A percentile compares a stretch with the other conserved stretches of the same genome.
Conservation (phyloP, 1,140 invertebrate species). For the Drosophila nebulosa region DNA sequence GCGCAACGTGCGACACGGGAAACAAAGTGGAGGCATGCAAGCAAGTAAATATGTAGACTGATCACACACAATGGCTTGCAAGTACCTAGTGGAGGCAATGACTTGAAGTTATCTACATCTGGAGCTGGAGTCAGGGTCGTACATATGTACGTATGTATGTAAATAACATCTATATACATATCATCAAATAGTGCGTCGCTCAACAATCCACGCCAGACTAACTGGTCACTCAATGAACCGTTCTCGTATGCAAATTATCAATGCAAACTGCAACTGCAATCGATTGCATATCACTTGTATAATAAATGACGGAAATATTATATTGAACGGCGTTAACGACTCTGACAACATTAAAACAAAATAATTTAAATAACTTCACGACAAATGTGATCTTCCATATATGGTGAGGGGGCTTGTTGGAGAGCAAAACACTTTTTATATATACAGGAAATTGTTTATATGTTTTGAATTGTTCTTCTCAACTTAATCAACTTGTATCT, state of each 20-base stretch:
- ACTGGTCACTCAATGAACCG: constrained; percentile 11
- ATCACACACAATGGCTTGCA: not conserved
- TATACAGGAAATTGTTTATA: constrained; percentile 32
- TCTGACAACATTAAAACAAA: constrained; percentile 45
- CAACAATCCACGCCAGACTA: constrained; percentile 20
- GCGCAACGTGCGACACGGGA: constrained; percentile 38
- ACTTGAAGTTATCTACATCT: not conserved
- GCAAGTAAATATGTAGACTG: constrained; percentile 5
- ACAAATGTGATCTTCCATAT: constrained; percentile 49
- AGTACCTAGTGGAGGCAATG: not conserved
- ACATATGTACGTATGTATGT: not conserved
- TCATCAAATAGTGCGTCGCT: constrained; percentile 30
- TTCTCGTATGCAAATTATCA: constrained; percentile 44
- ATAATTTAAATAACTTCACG: constrained; percentile 59
- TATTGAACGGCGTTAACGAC: constrained; percentile 14
- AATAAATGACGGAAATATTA: constrained; percentile 71
- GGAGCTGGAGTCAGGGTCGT: not conserved
- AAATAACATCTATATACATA: constrained; percentile 13
- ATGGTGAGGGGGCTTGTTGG: constrained; percentile 8
- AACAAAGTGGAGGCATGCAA: constrained; percentile 5
- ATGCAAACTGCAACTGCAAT: constrained; percentile 46
- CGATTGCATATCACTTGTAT: constrained; percentile 62
- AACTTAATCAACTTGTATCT: not conserved
- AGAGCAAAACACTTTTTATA: constrained; percentile 1
- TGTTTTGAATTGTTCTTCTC: not conserved